Conservation (phyloP, 2,797 vertebrate genomes). For the Molossus molossus region DNA sequence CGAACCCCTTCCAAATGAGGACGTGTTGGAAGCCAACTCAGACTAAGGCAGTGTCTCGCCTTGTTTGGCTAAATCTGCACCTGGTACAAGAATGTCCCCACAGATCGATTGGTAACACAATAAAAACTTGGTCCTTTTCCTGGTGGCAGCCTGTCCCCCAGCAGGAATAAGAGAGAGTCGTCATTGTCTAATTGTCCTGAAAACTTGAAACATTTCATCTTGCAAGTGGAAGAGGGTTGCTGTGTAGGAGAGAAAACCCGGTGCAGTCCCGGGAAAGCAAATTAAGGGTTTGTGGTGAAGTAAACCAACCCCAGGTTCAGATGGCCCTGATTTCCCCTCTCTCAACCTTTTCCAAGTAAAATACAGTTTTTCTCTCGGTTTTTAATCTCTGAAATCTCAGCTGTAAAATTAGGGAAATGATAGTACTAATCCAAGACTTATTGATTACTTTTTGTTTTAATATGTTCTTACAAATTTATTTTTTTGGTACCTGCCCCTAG, state of each 20-base stretch:
- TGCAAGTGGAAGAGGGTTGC: neutral
- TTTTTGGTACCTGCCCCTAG: too few species aligned
- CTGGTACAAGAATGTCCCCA: neutral
- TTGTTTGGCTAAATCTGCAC: neutral
- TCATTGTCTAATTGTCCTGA: neutral
- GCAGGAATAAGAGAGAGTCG: neutral
- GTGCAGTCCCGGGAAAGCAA: neutral
- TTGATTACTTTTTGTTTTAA: neutral
- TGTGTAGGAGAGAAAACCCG: neutral
- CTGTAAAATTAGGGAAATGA: neutral
- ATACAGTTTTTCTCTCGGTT: neutral
- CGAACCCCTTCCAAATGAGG: conserved; percentile 52
- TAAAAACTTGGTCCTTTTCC: neutral
- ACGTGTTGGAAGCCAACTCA: neutral
- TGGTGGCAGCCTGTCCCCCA: neutral
- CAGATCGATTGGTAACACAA: neutral
- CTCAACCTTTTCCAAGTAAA: neutral
- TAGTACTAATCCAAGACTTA: neutral
- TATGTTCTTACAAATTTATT: too few species aligned
- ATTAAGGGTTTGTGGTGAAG: neutral
- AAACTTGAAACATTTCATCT: neutral
- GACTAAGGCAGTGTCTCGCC: neutral
- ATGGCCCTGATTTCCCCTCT: neutral
- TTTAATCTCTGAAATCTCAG: conserved; percentile 19
- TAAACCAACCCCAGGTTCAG: neutral